Conservation (phyloP, 2,797 vertebrate genomes). For the Pseudopleuronectes americanus region DNA sequence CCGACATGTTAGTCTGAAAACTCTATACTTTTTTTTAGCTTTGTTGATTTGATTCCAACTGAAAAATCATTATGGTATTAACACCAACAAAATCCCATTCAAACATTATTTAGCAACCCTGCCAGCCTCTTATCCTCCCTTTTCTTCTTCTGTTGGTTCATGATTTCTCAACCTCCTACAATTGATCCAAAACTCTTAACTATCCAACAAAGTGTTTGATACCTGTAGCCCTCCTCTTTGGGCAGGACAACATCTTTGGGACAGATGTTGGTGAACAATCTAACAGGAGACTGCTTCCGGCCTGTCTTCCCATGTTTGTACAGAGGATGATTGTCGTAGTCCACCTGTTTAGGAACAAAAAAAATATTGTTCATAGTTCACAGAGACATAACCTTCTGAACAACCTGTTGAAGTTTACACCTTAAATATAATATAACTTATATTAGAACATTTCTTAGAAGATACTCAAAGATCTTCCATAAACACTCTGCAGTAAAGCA, state of each 20-base stretch:
- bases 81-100: too few relatives aligned
- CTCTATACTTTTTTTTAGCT: too few relatives aligned
- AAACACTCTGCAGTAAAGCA: background rate
- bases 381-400: background rate
- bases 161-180: too few relatives aligned
- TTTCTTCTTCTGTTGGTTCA: too few relatives aligned
- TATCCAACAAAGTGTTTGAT: constrained; percentile 3
- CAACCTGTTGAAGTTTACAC: background rate
- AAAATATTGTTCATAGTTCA: background rate
- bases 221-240: constrained; percentile 93
- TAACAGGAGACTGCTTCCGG: constrained; percentile 93
- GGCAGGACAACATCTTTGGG: constrained; percentile 87
- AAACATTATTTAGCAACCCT: too few relatives aligned
- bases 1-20: too few relatives aligned
- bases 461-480: too few relatives aligned
- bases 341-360: constrained; percentile 84
- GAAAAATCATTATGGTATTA: too few relatives aligned
- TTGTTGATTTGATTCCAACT: too few relatives aligned
- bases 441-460: background rate
- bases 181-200: too few relatives aligned
- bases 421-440: background rate
- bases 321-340: constrained; percentile 95
- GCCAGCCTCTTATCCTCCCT: too few relatives aligned
- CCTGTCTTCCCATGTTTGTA: constrained; percentile 95
- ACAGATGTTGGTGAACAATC: constrained; percentile 92